These are phyloP conservation scores for Nibea albiflora DNA, from an alignment of 2,113 vertebrate genomes.

Conservation along the genomic window DNA sequence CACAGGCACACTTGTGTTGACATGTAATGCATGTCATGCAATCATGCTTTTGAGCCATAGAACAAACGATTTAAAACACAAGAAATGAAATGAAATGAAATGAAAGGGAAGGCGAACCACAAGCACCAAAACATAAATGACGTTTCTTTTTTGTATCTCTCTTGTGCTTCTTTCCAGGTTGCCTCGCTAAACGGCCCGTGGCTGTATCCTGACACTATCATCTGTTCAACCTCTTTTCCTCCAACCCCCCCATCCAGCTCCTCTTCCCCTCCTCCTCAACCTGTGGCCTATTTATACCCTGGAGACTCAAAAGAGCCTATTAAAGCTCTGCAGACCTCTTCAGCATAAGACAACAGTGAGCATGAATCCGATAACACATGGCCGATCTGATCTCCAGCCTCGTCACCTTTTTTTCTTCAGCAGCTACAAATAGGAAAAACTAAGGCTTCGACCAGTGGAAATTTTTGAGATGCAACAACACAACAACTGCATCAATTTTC, in stretches of 20 bases:
- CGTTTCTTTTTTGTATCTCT: slow-evolving; percentile 9
- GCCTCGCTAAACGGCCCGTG: slow-evolving; percentile 16
- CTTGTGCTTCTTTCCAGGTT: slow-evolving; percentile 55
- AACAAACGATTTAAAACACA: background rate
- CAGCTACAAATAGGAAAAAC: slow-evolving; percentile 8
- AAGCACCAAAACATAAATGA: background rate
- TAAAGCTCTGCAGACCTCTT: slow-evolving; percentile 60
- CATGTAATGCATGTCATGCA: slow-evolving; percentile 11
- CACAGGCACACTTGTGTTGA: slow-evolving; percentile 14
- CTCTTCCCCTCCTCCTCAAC: slow-evolving; percentile 64
- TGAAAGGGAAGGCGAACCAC: background rate
- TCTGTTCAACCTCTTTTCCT: slow-evolving; percentile 59
- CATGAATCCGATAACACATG: slow-evolving; percentile 19
- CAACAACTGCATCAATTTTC: background rate
- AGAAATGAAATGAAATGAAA: too few species aligned
- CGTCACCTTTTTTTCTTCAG: background rate
- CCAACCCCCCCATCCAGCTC: slow-evolving; percentile 28
- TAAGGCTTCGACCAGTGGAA: background rate
- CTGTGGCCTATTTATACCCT: slow-evolving; percentile 77
- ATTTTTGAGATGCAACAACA: background rate
- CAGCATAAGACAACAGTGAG: slow-evolving; percentile 41
- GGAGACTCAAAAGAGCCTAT: slow-evolving; percentile 66
- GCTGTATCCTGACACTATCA: slow-evolving; percentile 66
- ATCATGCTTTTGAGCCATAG: background rate
- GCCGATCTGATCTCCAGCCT: background rate